phyloP scores from a whole-genome alignment of 2,113 vertebrate species.

The Caranx melampygus region DNA sequence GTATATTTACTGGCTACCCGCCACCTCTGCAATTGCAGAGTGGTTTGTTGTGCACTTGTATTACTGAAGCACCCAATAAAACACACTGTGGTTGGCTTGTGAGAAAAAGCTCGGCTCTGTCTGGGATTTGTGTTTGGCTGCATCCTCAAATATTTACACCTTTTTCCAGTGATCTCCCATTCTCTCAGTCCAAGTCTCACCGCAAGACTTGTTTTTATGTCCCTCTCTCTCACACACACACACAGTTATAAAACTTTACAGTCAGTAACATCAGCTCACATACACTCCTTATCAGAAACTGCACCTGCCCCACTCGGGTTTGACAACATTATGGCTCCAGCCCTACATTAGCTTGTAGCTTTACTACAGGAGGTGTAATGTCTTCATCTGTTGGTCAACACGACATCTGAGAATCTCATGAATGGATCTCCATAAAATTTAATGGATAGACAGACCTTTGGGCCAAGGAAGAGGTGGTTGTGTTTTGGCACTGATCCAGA shows the following conservation, averaged over 20 bases:
- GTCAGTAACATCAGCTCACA: slow-evolving; percentile 6
- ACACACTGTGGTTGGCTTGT: slow-evolving; percentile 96
- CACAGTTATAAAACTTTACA: slow-evolving; percentile 30
- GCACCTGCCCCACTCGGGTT: not conserved
- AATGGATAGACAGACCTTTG: not conserved
- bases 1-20: slow-evolving; percentile 98
- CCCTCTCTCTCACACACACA: not conserved
- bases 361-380: slow-evolving; percentile 28
- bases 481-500: not conserved
- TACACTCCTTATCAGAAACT: not conserved
- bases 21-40: slow-evolving; percentile 92
- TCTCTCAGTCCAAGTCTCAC: not conserved
- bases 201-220: slow-evolving; percentile 6
- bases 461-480: not conserved
- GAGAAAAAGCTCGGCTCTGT: slow-evolving; percentile 56
- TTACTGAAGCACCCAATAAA: slow-evolving; percentile 99
- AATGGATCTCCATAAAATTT: slow-evolving; percentile 12
- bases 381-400: not conserved
- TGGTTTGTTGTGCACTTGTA: slow-evolving; percentile 99
- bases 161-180: not conserved
- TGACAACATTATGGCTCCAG: slow-evolving; percentile 4
- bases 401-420: not conserved
- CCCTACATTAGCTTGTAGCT: not conserved
- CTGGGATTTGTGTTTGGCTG: slow-evolving; percentile 44
- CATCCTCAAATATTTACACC: slow-evolving; percentile 26